Percentiles rank a stretch among this genome's conserved stretches.
Conservation (phyloP, 2,797 vertebrate genomes). For the Heteromormyrus szaboi region DNA sequence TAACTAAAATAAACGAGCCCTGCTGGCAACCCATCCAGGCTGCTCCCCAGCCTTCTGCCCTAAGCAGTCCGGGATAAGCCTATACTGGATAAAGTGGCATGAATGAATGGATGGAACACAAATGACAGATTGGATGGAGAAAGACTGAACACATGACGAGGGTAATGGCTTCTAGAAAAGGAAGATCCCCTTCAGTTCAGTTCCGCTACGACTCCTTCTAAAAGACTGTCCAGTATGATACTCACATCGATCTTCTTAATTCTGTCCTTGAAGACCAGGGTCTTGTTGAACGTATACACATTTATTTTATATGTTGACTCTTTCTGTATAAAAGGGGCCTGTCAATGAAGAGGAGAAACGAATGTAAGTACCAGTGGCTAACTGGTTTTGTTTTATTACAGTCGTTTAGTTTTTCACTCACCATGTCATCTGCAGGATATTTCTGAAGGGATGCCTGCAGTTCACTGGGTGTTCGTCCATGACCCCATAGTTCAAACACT, state of each 20-base stretch:
- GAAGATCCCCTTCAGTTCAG: not conserved
- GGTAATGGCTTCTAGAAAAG: not conserved
- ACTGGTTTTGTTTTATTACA: not conserved
- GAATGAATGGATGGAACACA: not conserved
- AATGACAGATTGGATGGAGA: not conserved
- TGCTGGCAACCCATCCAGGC: not conserved
- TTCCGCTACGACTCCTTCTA: not conserved
- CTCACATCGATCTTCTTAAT: slow-evolving; percentile 89
- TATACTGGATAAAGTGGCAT: not conserved
- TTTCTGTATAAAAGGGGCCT: slow-evolving; percentile 77
- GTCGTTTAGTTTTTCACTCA: slow-evolving; percentile 43
- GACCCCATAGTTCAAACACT: slow-evolving; percentile 93
- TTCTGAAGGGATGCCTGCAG: slow-evolving; percentile 75
- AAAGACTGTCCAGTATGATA: slow-evolving; percentile 28
- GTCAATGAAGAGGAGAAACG: slow-evolving; percentile 30
- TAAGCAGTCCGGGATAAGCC: not conserved
- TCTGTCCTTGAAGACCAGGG: slow-evolving; percentile 78
- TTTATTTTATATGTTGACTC: slow-evolving; percentile 86
- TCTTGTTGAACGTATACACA: slow-evolving; percentile 94
- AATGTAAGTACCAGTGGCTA: not conserved
- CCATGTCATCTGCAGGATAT: slow-evolving; percentile 80
- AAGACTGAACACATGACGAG: not conserved
- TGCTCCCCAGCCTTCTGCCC: not conserved
- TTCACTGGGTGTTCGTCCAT: slow-evolving; percentile 72
- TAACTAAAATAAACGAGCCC: not conserved